These are phyloP conservation scores for Phortica okadai DNA, from an alignment of 2,888 invertebrate genomes.

Conservation along the genomic window DNA sequence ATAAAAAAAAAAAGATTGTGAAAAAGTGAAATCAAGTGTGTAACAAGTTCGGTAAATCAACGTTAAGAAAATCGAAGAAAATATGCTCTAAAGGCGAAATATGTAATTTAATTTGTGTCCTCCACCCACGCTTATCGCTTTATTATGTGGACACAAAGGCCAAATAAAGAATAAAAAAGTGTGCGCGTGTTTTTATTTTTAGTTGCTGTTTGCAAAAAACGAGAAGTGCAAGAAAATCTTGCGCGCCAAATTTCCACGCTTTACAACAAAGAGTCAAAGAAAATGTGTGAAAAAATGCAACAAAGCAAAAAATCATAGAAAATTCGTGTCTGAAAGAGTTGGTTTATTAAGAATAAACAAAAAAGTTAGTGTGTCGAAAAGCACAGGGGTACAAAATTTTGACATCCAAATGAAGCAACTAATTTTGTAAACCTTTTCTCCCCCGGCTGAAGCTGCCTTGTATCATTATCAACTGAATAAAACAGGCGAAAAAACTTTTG, in stretches of 20 bases:
- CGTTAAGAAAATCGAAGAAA: slow-evolving; percentile 45
- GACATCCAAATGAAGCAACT: slow-evolving; percentile 63
- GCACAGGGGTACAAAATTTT: background rate
- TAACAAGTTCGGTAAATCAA: slow-evolving; percentile 49
- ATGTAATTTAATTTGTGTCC: slow-evolving; percentile 28
- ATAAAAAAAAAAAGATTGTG: slow-evolving; percentile 43
- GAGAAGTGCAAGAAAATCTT: background rate
- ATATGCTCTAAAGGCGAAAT: slow-evolving; percentile 65
- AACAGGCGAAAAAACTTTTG: slow-evolving; percentile 64
- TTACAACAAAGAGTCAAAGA: background rate
- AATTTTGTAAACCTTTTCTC: slow-evolving; percentile 31
- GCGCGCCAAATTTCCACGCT: slow-evolving; percentile 3
- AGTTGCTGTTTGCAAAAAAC: background rate
- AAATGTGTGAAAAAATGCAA: background rate
- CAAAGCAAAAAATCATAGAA: background rate
- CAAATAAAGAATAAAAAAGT: background rate
- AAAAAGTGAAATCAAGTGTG: slow-evolving; percentile 47
- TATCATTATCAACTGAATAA: slow-evolving; percentile 44
- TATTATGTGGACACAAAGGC: slow-evolving; percentile 17
- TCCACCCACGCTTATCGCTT: slow-evolving; percentile 24
- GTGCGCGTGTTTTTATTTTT: too few relatives aligned
- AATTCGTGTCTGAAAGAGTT: background rate
- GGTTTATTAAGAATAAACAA: background rate
- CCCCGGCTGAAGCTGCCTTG: too few relatives aligned
- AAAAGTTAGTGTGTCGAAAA: background rate